Evolutionary conservation across 2,113 vertebrate genomes (phyloP).

Genomic region (Callocephalon fimbriatum): DNA sequence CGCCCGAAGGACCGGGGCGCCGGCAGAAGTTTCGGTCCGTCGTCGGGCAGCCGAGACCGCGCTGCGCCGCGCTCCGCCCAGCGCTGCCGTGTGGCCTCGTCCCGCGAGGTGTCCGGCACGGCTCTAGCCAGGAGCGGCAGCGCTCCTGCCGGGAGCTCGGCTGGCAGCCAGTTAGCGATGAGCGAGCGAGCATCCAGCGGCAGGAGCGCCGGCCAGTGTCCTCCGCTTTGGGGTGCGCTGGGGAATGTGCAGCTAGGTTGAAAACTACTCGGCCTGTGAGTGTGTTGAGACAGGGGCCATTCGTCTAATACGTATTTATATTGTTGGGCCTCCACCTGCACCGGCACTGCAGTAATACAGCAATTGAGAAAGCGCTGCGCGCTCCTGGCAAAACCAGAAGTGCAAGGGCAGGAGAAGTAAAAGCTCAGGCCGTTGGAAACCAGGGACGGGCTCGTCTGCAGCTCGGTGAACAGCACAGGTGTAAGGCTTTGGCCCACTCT

Average conservation of each 20-base stretch:
- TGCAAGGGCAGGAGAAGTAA: accelerated
- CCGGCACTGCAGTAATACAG: accelerated
- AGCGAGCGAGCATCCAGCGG: neutral
- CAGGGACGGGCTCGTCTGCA: accelerated
- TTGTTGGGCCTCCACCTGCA: accelerated
- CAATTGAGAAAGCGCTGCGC: accelerated
- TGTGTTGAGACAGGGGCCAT: accelerated
- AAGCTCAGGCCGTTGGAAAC: neutral
- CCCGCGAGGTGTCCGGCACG: neutral
- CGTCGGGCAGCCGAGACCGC: neutral
- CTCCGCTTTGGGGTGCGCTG: too few species aligned
- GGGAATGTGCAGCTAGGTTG: neutral
- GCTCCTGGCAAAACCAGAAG: accelerated
- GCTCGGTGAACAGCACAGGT: accelerated
- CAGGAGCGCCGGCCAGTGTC: neutral
- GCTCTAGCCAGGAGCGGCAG: neutral
- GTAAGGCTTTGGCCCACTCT: neutral
- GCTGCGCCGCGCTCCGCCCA: neutral
- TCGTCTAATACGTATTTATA: accelerated
- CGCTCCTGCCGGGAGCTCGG: too few species aligned
- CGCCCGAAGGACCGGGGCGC: neutral
- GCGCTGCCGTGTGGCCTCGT: neutral
- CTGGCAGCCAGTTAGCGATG: neutral
- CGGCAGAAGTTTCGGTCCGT: too few species aligned
- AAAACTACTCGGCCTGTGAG: accelerated